Conservation (phyloP, 1,140 invertebrate species). For the Lepeophtheirus salmonis region DNA sequence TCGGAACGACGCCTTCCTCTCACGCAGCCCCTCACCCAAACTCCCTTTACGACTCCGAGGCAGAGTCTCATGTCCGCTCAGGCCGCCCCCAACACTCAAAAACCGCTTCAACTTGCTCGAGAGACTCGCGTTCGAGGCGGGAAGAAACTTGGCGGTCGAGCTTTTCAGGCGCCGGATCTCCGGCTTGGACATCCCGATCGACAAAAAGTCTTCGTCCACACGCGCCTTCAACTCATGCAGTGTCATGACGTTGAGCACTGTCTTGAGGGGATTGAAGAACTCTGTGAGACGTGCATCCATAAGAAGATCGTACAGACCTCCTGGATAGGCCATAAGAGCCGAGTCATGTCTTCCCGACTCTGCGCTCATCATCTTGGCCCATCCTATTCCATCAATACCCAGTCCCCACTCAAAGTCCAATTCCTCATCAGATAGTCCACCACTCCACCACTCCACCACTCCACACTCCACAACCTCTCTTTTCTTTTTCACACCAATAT, state of each 20-base stretch:
- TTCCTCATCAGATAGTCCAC: too few species aligned
- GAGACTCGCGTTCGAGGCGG: constrained; percentile 54
- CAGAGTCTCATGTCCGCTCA: neutral
- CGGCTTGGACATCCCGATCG: constrained; percentile 83
- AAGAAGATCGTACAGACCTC: constrained; percentile 66
- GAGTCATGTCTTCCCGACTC: too few species aligned
- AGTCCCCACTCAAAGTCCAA: too few species aligned
- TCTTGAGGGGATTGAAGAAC: constrained; percentile 52
- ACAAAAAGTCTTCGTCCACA: constrained; percentile 67
- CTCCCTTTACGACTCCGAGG: neutral
- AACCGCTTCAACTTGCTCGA: constrained; percentile 65
- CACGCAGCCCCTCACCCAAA: neutral
- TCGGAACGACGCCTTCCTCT: constrained; percentile 20
- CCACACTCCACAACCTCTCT: too few species aligned
- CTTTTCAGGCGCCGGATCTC: constrained; percentile 82
- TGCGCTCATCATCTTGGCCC: too few species aligned
- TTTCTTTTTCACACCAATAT: too few species aligned
- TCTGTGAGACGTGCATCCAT: constrained; percentile 73
- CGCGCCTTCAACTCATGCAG: constrained; percentile 94
- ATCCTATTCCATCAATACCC: too few species aligned
- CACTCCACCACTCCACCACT: too few species aligned
- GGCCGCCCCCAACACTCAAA: neutral
- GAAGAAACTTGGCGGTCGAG: constrained; percentile 77
- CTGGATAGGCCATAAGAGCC: neutral
- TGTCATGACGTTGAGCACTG: constrained; percentile 43